phyloP scores from a whole-genome alignment of 2,888 invertebrate species.

The Pyrrhosoma nymphula region DNA sequence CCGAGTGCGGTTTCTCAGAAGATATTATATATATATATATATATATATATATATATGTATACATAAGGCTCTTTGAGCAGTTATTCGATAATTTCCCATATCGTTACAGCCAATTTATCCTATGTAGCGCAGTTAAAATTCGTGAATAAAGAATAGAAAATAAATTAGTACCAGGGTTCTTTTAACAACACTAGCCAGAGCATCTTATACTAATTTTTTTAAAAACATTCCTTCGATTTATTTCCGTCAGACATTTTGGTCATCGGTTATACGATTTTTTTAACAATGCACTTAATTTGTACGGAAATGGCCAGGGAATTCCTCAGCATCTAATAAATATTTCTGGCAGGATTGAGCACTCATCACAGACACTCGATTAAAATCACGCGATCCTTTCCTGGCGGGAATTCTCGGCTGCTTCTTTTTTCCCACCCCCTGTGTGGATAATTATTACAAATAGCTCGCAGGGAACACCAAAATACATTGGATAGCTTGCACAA shows the following conservation, averaged over 20 bases:
- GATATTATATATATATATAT: too few species aligned
- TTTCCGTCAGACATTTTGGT: neutral
- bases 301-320: neutral
- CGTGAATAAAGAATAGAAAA: too few species aligned
- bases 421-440: neutral
- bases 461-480: neutral
- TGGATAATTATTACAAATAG: neutral
- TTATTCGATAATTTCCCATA: too few species aligned
- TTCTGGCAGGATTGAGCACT: neutral
- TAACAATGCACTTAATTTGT: neutral
- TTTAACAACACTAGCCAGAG: too few species aligned
- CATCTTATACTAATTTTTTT: too few species aligned
- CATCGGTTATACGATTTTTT: neutral
- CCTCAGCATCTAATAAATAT: neutral
- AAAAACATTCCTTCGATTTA: neutral
- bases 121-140: too few species aligned
- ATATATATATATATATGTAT: too few species aligned
- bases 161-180: too few species aligned
- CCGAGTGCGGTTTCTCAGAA: too few species aligned
- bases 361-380: neutral
- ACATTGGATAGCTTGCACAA: neutral
- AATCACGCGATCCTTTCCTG: neutral
- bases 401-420: neutral
- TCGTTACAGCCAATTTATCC: too few species aligned
- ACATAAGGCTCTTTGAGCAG: too few species aligned